Base-by-base conservation (phyloP, 2,113 vertebrate genomes). In the Ondatra zibethicus region DNA sequence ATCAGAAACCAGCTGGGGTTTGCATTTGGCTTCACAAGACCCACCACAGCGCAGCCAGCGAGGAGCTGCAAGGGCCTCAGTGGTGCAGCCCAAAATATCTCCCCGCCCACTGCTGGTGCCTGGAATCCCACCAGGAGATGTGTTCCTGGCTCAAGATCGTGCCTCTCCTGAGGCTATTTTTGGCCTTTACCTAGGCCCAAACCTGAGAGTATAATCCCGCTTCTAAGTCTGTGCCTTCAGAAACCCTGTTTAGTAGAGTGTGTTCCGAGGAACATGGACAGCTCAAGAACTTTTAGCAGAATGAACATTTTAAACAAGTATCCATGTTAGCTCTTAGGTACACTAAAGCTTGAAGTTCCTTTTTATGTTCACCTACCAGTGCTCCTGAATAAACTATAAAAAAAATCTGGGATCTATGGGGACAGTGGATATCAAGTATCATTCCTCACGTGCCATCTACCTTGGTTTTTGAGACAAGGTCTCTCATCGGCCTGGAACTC, bases 111-210 rank as follows among this genome's bases (percentile, higher is more conserved):
- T 17, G 29, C 2, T 3, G n/a, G 23, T 65, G 39, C 55, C 88
- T 81, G 72, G 77, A 72, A 73, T 86, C 42, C 88, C 82, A 89
- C 70, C 55, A 25, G 68, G 88, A 89, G 91, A 65, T 88, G 47
- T 52, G 75, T 73, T 91, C 61, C 77, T 84, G 76, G 90, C 86
- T 94, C 39, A 31, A 31, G 63, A 80, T 27, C 68, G 17, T 21
- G 23, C 39, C 29, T 63, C 84, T 47, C n/a, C 3, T 16, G 87
- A n/a, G 45, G 47, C 45, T 89, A 42, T 63, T 84, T 91, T 68
- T 85, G n/a, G 39, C 23, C 68, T 78, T 89, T 50, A 55, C 66
- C 72, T 70, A 12, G 65, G 52, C 80, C 66, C 47, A 2, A 36
- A 12, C 33, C 81, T 52, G 75, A 94, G 50, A 50, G 27, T 33